These are phyloP conservation scores for Neodontobutis hainanensis DNA, from an alignment of 2,113 vertebrate genomes.

Conservation along the genomic window DNA sequence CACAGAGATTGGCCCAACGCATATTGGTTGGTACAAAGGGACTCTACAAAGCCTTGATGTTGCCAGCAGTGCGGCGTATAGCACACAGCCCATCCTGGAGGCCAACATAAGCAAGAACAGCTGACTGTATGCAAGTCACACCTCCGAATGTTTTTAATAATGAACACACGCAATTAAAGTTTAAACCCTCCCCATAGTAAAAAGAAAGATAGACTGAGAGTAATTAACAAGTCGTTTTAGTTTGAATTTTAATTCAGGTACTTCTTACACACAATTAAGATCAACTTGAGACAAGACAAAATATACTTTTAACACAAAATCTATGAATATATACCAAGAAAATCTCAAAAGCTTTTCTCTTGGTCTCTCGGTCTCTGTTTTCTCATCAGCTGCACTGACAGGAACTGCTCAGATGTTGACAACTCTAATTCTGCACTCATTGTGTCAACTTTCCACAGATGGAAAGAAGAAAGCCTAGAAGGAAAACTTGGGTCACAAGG, in stretches of 20 bases:
- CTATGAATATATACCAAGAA: conserved; percentile 18
- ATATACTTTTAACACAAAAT: conserved; percentile 9
- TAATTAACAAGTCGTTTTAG: conserved; percentile 44
- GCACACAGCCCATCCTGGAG: conserved; percentile 68
- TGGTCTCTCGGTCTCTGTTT: conserved; percentile 41
- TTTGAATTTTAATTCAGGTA: conserved; percentile 37
- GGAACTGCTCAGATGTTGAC: conserved; percentile 53
- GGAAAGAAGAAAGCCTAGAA: conserved; percentile 34
- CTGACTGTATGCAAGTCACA: conserved; percentile 57
- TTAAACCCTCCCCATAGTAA: conserved; percentile 55
- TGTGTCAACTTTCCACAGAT: conserved; percentile 51
- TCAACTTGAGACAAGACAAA: conserved; percentile 9
- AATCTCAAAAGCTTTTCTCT: conserved; percentile 12
- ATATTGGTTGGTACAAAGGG: conserved; percentile 55
- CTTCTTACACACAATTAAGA: conserved; percentile 32
- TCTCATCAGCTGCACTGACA: conserved; percentile 46
- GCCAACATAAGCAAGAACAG: conserved; percentile 50
- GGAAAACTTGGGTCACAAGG: conserved; percentile 45
- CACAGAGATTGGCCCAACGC: conserved; percentile 50
- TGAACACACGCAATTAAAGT: conserved; percentile 62
- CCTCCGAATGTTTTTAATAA: conserved; percentile 58
- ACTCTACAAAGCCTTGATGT: conserved; percentile 61
- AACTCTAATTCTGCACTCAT: conserved; percentile 59
- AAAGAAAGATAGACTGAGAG: conserved; percentile 39
- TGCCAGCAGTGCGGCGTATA: conserved; percentile 44